Conservation (phyloP, 2,113 vertebrate genomes). For the Oceanites oceanicus region DNA sequence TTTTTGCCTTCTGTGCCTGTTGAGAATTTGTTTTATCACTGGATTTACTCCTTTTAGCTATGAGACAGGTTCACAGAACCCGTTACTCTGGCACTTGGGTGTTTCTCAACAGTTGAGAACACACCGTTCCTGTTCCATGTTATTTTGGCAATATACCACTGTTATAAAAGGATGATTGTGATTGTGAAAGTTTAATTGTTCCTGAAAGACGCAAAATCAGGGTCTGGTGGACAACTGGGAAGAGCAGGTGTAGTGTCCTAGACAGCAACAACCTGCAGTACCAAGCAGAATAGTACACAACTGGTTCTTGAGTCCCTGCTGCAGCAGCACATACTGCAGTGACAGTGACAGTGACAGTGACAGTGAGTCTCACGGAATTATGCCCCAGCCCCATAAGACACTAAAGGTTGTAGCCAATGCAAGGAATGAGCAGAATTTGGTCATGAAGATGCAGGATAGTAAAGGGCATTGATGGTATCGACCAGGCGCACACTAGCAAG, state of each 20-base stretch:
- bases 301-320: not conserved
- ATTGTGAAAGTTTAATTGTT: not conserved
- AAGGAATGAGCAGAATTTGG: not conserved
- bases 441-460: not conserved
- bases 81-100: not conserved
- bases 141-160: not conserved
- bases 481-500: not conserved
- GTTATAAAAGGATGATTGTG: not conserved
- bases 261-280: not conserved
- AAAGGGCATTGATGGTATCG: not conserved
- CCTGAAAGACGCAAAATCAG: not conserved
- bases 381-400: not conserved
- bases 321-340: not conserved
- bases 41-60: not conserved
- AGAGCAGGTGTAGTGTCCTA: not conserved
- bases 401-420: not conserved
- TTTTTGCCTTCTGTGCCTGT: not conserved
- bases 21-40: not conserved
- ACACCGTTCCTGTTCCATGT: fast-evolving
- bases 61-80: not conserved
- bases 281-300: not conserved
- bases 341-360: not conserved
- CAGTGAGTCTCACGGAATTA: not conserved
- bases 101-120: not conserved
- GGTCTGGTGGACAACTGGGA: not conserved